Evolutionary conservation across 2,797 vertebrate genomes (phyloP), one percentile per base, ranked within the genome.

Genomic region (Lithobates pipiens): DNA sequence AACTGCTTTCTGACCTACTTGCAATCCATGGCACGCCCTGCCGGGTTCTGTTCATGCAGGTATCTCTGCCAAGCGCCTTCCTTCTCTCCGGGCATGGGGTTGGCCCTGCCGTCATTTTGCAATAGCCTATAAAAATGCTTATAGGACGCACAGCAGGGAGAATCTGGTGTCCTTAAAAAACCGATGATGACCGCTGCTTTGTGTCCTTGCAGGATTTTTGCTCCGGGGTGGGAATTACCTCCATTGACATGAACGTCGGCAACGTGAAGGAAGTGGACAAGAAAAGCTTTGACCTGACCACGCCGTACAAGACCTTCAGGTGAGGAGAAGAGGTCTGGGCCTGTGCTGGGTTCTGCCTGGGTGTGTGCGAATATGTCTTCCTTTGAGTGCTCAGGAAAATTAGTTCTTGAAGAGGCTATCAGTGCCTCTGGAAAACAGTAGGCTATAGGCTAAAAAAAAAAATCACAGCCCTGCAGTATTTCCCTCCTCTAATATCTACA

Each of bases 191-290:
- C 21, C 3, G 39, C 7, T 13, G 16, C 10, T 23, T n/a, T 23
- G 3, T 75, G 21, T 39, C 27, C 29, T 6, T 61, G 4, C 91
- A 99, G 98, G 98, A 99, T 76, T 96, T 95, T 88, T 93, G 88
- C 3, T 89, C 96, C 82, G 97, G 97, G 32, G 93, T 98, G 0
- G 98, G 98, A 2, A 96, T 99, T 92, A 99, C 97, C 7, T 95
- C 94, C 79, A 97, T 99, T 0, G 96, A 99, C 70, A 99, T 99
- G 98, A 99, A 96, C 0, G 96, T 99, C 9, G 98, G 97, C 21
- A 99, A 97, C 0, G 95, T 99, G 65, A 99, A 97, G 89, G 97
- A 96, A 13, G 92, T 92, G 0, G 98, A 99, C 80, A 93, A 96
- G 10, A 94, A 95, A 9, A 88, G 92, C 54, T 99, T 99, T 0